phyloP scores from a whole-genome alignment of 23 tunicate species.

The Trididemnum nubilum region DNA sequence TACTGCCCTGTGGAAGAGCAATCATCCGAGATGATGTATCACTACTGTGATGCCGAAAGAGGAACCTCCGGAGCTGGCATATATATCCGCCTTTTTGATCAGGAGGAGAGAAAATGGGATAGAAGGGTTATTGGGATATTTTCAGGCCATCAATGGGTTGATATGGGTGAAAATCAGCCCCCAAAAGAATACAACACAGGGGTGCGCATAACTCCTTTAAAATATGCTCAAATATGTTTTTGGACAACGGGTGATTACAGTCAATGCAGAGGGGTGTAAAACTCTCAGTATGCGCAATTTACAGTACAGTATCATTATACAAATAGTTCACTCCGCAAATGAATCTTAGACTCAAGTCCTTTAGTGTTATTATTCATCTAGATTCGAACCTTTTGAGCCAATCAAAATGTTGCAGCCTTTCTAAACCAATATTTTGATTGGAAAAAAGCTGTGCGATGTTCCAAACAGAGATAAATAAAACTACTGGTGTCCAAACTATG shows the following conservation, averaged over 20 bases:
- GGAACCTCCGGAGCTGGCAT: slow-evolving; percentile 91
- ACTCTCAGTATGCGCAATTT: too few species aligned
- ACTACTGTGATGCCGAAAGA: slow-evolving; percentile 76
- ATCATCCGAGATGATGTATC: slow-evolving; percentile 78
- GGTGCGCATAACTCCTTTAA: slow-evolving; percentile 77
- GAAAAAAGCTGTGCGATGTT: too few species aligned
- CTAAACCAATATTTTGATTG: too few species aligned
- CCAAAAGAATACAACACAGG: slow-evolving; percentile 90
- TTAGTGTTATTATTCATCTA: too few species aligned
- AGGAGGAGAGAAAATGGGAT: slow-evolving; percentile 46
- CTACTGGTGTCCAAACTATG: too few species aligned
- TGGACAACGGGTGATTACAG: slow-evolving; percentile 80
- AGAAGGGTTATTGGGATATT: slow-evolving; percentile 80
- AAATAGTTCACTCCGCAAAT: too few species aligned
- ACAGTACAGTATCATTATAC: too few species aligned
- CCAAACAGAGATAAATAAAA: too few species aligned
- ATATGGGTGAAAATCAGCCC: slow-evolving; percentile 42
- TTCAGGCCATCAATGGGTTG: slow-evolving; percentile 90
- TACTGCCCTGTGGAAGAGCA: slow-evolving; percentile 81
- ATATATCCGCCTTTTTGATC: slow-evolving; percentile 71
- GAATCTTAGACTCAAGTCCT: too few species aligned
- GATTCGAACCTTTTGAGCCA: too few species aligned
- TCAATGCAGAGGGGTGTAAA: slow-evolving; percentile 57
- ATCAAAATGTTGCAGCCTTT: too few species aligned
- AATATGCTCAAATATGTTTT: slow-evolving; percentile 83